Percentiles rank a stretch among this genome's conserved stretches.
phyloP scores from a whole-genome alignment of 2,888 invertebrate species.

The Xestobium rufovillosum region DNA sequence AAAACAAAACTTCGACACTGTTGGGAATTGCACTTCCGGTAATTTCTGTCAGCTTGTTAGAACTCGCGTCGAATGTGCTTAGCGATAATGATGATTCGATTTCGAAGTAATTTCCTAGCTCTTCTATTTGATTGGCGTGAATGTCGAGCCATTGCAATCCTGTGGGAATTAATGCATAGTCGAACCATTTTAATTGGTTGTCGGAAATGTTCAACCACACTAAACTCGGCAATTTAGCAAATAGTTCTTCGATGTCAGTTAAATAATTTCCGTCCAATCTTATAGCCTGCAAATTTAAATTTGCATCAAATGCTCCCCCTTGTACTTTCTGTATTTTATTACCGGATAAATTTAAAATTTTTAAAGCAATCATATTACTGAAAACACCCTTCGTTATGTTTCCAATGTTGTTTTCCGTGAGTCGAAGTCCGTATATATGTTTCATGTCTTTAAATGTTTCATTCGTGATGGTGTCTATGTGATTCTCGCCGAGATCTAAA shows the following conservation, averaged over 20 bases:
- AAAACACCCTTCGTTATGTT: conserved; percentile 74
- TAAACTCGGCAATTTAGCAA: conserved; percentile 71
- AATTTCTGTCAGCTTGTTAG: conserved; percentile 73
- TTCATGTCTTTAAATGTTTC: conserved; percentile 74
- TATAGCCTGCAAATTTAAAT: conserved; percentile 70
- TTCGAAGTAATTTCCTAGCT: conserved; percentile 78
- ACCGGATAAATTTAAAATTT: conserved; percentile 74
- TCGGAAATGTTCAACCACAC: conserved; percentile 83
- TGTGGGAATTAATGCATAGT: conserved; percentile 78
- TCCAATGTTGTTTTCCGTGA: conserved; percentile 79
- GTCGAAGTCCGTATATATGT: conserved; percentile 70
- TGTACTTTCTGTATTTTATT: conserved; percentile 76
- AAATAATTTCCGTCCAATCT: conserved; percentile 76
- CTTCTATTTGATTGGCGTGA: conserved; percentile 74
- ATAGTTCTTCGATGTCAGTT: conserved; percentile 69
- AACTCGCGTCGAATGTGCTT: conserved; percentile 74
- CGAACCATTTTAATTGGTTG: conserved; percentile 75
- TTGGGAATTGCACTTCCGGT: conserved; percentile 77
- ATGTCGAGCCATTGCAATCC: conserved; percentile 80
- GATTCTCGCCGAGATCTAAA: conserved; percentile 79
- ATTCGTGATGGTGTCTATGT: conserved; percentile 68
- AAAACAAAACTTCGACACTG: conserved; percentile 68
- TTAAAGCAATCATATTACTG: conserved; percentile 67
- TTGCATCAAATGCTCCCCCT: conserved; percentile 69
- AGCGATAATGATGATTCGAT: conserved; percentile 72